Conservation (phyloP, 2,888 invertebrate genomes). For the Callinectes sapidus region DNA sequence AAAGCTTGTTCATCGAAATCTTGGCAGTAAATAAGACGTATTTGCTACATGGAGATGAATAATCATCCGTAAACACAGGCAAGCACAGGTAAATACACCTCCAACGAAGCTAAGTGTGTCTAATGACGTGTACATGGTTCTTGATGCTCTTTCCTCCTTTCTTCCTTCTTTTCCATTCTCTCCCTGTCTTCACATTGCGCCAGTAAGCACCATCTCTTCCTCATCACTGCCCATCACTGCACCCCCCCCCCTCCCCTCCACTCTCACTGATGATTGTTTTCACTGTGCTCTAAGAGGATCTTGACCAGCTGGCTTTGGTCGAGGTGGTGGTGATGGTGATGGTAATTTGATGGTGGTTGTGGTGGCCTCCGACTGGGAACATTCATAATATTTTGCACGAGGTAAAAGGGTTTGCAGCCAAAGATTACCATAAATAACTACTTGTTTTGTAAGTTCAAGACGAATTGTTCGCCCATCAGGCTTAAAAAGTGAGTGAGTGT, state of each 20-base stretch:
- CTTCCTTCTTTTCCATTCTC: not conserved
- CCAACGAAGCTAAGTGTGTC: not conserved
- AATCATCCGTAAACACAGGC: constrained; percentile 2
- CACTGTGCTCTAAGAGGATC: not conserved
- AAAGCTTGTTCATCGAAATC: not conserved
- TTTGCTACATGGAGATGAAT: not conserved
- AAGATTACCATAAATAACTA: not conserved
- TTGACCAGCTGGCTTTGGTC: not conserved
- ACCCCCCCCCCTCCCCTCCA: too few species aligned
- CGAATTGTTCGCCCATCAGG: not conserved
- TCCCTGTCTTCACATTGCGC: not conserved
- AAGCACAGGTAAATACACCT: constrained; percentile 6
- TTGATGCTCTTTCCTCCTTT: not conserved
- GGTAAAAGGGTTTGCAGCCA: not conserved
- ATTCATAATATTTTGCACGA: not conserved
- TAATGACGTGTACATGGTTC: constrained; percentile 16
- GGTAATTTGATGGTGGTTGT: not conserved
- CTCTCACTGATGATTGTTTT: constrained; percentile 3
- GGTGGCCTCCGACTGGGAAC: not conserved
- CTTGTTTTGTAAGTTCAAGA: not conserved
- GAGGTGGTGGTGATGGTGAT: not conserved
- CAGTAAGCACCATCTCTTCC: constrained; percentile 6
- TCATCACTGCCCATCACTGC: not conserved
- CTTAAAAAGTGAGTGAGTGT: not conserved
- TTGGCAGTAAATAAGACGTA: not conserved